These are phyloP conservation scores for Oxystoma pomonae DNA, from an alignment of 2,888 invertebrate species.

Conservation along the genomic window DNA sequence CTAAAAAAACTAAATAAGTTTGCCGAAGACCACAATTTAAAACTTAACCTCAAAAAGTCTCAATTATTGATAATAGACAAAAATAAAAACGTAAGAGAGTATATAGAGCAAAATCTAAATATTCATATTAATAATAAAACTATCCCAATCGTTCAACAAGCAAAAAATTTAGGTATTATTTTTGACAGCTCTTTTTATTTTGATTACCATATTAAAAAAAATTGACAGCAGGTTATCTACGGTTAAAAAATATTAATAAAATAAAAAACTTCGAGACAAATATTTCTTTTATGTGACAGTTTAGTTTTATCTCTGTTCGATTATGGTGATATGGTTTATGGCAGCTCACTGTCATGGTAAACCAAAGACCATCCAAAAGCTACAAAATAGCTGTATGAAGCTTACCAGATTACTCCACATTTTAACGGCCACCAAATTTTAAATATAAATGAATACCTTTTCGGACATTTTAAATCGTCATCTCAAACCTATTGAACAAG, in stretches of 20 bases:
- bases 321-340: neutral
- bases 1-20: neutral
- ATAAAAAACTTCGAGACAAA: neutral
- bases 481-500: too few relatives aligned
- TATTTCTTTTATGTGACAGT: neutral
- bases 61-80: neutral
- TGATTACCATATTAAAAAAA: too few relatives aligned
- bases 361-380: neutral
- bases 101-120: neutral
- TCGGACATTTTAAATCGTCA: too few relatives aligned
- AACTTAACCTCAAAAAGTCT: neutral
- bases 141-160: too few relatives aligned
- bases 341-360: conserved; percentile 1
- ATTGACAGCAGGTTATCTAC: neutral
- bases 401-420: neutral
- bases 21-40: neutral
- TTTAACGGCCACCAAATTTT: neutral
- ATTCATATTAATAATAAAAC: neutral
- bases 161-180: too few relatives aligned
- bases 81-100: neutral
- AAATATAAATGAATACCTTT: too few relatives aligned
- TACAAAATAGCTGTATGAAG: neutral
- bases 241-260: neutral
- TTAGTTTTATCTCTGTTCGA: neutral
- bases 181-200: too few relatives aligned